A percentile compares a stretch with the other conserved stretches of the same genome.
Evolutionary conservation across 2,888 invertebrate genomes (phyloP).

Genomic region (Erynnis tages): DNA sequence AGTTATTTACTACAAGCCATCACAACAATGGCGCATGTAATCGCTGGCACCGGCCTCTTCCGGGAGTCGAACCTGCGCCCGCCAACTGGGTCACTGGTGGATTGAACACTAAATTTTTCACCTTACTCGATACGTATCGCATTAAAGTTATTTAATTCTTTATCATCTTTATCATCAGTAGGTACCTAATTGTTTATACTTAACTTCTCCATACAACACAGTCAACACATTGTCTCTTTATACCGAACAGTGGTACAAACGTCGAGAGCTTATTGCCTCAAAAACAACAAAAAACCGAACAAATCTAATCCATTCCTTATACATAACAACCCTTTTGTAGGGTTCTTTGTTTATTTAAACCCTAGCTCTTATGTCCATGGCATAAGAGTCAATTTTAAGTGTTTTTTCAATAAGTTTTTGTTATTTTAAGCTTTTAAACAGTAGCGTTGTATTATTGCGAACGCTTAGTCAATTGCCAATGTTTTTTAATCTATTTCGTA

Average conservation of each 20-base stretch:
- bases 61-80: not conserved
- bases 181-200: no score
- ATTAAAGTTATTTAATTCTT: not conserved
- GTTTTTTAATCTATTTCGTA: not conserved
- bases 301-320: slow-evolving; percentile 17
- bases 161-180: not conserved
- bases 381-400: not conserved
- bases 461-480: not conserved
- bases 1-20: not conserved
- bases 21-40: not conserved
- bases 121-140: not conserved
- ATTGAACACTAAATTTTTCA: not conserved
- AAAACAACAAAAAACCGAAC: slow-evolving; percentile 21
- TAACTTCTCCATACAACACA: no score
- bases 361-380: not conserved
- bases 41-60: not conserved
- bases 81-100: slow-evolving; percentile 1
- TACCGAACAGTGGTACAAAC: no score
- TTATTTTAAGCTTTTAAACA: slow-evolving; percentile 1
- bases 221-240: no score
- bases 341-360: slow-evolving; percentile 8
- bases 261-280: slow-evolving; percentile 5
- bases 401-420: not conserved
- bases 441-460: not conserved
- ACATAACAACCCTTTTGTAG: not conserved